Base-by-base conservation (phyloP, 1,140 invertebrate genomes). In the Parasteatoda tepidariorum region DNA sequence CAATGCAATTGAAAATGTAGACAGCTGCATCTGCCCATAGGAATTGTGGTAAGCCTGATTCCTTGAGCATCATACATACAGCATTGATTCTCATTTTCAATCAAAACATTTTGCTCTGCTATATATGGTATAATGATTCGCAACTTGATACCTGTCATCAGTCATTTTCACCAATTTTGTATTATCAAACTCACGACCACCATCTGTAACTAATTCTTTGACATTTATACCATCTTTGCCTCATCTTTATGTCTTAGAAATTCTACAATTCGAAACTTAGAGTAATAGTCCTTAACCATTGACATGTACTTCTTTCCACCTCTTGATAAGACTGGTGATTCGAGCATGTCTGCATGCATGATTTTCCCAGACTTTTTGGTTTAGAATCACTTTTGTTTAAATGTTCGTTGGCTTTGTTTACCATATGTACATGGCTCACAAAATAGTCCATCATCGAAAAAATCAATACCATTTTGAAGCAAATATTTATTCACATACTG, bases 161-260 rank as follows among this genome's bases (percentile, higher is more conserved):
- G n/a, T n/a, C n/a, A n/a, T n/a, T n/a, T n/a, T n/a, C n/a, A n/a
- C n/a, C n/a, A n/a, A n/a, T n/a, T n/a, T n/a, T n/a, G n/a, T n/a
- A n/a, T n/a, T n/a, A n/a, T n/a, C 9, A 54, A 54, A 54, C n/a
- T 54, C 48, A 9, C n/a, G 9, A 11, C 48, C 48, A 11, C 48
- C 48, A 54, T 54, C 48, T n/a, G 48, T 54, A 9, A 9, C 9
- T n/a, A 54, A n/a, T n/a, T 54, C 48, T 54, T 54, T 54, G 9
- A 54, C 48, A 54, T 11, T 54, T 11, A 11, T 9, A 11, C 48
- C 48, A 54, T n/a, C n/a, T n/a, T n/a, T n/a, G 31, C 7, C n/a
- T 67, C 64, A 34, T 67, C 30, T 67, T 67, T 67, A 22, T 67
- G 31, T 1, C 11, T 67, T 24, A 5, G 33, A 67, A 67, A 67